These are phyloP conservation scores for Phylloscopus whistleri DNA, from an alignment of 2,113 vertebrate genomes.

Conservation along the genomic window DNA sequence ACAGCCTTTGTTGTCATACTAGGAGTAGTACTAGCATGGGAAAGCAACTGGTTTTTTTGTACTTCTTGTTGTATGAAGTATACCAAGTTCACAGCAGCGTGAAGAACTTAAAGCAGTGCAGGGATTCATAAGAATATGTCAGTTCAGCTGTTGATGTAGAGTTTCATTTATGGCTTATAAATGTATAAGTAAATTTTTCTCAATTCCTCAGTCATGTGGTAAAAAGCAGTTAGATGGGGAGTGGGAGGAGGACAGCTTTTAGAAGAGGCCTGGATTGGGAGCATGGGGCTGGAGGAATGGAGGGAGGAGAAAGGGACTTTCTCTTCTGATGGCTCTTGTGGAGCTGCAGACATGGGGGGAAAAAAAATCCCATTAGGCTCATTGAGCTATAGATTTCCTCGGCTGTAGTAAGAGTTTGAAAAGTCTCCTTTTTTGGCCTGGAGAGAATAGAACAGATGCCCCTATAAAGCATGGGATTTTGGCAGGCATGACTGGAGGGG, in stretches of 20 bases:
- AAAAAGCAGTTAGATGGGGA: neutral
- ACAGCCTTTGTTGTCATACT: neutral
- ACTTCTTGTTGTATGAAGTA: neutral
- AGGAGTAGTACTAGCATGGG: neutral
- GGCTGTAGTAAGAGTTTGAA: slow-evolving; percentile 19
- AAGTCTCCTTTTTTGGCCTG: slow-evolving; percentile 62
- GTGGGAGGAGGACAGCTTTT: neutral
- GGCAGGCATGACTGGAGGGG: slow-evolving; percentile 29
- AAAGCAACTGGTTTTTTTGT: neutral
- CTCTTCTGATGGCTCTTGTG: neutral
- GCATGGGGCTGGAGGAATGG: neutral
- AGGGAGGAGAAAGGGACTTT: neutral
- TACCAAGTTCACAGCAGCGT: neutral
- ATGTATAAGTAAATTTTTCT: neutral
- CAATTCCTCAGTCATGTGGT: neutral
- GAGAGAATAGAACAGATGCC: slow-evolving; percentile 46
- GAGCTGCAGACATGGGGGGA: neutral
- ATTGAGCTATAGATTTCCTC: slow-evolving; percentile 9
- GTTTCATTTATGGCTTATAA: neutral
- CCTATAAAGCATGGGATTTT: slow-evolving; percentile 58
- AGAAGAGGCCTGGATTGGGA: neutral
- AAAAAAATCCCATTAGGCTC: neutral
- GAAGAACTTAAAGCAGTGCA: neutral
- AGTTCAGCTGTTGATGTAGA: neutral
- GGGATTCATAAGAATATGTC: neutral